Evolutionary conservation across 1,140 invertebrate genomes (phyloP), one percentile per base, ranked within the genome.

Genomic region (Philotrypesis tridentata): DNA sequence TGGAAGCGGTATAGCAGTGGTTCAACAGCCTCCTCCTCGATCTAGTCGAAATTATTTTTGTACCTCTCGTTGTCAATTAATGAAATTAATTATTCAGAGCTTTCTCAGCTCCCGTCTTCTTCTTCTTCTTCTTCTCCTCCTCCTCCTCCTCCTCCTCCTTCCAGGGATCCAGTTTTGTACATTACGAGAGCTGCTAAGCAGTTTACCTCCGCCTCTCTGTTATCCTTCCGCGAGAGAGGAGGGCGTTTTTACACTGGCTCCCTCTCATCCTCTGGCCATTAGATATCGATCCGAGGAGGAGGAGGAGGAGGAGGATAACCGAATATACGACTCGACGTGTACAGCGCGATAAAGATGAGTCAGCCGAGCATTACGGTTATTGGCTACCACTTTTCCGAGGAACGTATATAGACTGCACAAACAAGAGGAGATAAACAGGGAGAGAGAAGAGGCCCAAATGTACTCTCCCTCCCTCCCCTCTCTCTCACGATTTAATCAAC

Each of bases 331-430:
- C 61, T 48, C 75, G 40, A 82, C 77, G 72, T 85, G 40, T 43
- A 77, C 2, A 43, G 79, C 82, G 8, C 3, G 82, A 84, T 84
- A 82, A 86, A 85, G 79, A 78, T 83, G 75, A 83, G 77, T 84
- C 55, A 33, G 72, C n/a, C n/a, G 76, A 9, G 82, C 83, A 86
- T 86, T 85, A 84, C 33, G 82, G 81, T 86, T 85, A 85, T 84
- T 84, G 84, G 80, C 74, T 72, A 67, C 63, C n/a, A n/a, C n/a
- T n/a, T n/a, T n/a, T n/a, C n/a, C n/a, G n/a, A n/a, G n/a, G n/a
- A n/a, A n/a, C n/a, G n/a, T n/a, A n/a, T n/a, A n/a, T n/a, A n/a
- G n/a, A n/a, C n/a, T n/a, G n/a, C n/a, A n/a, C n/a, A n/a, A n/a
- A n/a, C n/a, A n/a, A n/a, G n/a, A n/a, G n/a, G n/a, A n/a, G n/a